Evolutionary conservation across 1,140 invertebrate species (phyloP), one percentile per base, ranked within the genome.

Genomic region (Araneus ventricosus): DNA sequence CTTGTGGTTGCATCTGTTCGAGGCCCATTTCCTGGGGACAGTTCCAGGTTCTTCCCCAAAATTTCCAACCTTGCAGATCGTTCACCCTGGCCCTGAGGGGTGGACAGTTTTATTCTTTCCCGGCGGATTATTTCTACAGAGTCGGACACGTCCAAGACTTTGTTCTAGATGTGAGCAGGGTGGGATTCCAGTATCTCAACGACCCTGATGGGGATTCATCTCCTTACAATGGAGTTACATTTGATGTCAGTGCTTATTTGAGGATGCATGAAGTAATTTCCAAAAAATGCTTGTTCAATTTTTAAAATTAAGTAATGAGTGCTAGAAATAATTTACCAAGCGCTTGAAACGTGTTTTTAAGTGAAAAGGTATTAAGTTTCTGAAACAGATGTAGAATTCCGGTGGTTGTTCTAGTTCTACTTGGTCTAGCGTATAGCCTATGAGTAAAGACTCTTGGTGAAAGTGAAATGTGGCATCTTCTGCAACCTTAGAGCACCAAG

Each of bases 1-100:
- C 92, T 0, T 93, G 92, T 52, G 92, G 92, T 1, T 93, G 92
- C 87, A 84, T 93, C 30, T 93, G 92, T 57, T 67, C 70, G 52
- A 22, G 79, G 4, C 85, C 86, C 34, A 93, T 93, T 0, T 82
- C 92, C 0, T 93, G 92, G 92, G 45, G 34, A 3, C 70, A 93
- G 34, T 93, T 93, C 37, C 92, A 93, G 30, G 30, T 93, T 1
- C 70, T 93, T 8, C 92, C 92, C 5, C 92, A 93, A 27, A 93
- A 89, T 34, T 93, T 93, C 22, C 67, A 70, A 67, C 87, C 92
- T 10, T 93, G 92, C 79, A 41, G 75, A 37, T 14, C 86, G 17
- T 93, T 93, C n/a, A 89, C 92, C n/a, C 52, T 93, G 2, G 92
- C 86, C 24, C 39, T 93, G 37, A 75, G 67, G 6, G 92, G 92